Conservation (phyloP, 1,140 invertebrate genomes). For the Saxidomus purpurata region DNA sequence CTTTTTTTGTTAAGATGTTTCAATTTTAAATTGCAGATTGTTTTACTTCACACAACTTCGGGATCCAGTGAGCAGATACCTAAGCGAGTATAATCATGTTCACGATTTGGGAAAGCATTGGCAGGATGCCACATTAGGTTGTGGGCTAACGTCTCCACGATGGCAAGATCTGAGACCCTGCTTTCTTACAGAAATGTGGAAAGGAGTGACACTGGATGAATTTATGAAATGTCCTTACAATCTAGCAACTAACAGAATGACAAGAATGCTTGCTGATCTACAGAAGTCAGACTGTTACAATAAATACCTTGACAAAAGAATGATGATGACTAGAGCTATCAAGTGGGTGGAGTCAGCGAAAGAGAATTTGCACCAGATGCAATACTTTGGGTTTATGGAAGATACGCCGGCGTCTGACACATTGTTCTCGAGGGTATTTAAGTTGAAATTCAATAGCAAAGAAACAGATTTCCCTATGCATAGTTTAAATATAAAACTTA, state of each 20-base stretch:
- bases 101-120: neutral
- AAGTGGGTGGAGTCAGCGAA: conserved; percentile 97
- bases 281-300: neutral
- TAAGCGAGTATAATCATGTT: conserved; percentile 35
- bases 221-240: conserved; percentile 18
- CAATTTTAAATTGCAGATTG: conserved; percentile 40
- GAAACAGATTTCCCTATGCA: neutral
- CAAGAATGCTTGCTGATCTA: conserved; percentile 30
- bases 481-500: neutral
- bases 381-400: conserved; percentile 98
- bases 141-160: neutral
- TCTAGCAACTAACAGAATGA: conserved; percentile 20
- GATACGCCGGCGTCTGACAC: conserved; percentile 97
- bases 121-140: conserved; percentile 30
- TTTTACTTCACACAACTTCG: conserved; percentile 53
- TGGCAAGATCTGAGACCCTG: conserved; percentile 8
- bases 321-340: conserved; percentile 88
- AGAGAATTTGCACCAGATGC: conserved; percentile 96
- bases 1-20: no score
- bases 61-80: conserved; percentile 12
- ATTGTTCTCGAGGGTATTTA: conserved; percentile 98
- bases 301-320: neutral
- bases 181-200: conserved; percentile 8
- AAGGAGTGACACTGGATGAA: neutral
- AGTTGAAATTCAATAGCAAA: conserved; percentile 89